phyloP scores from a whole-genome alignment of 2,797 vertebrate genomes.

The Melanotaenia trifasciata region DNA sequence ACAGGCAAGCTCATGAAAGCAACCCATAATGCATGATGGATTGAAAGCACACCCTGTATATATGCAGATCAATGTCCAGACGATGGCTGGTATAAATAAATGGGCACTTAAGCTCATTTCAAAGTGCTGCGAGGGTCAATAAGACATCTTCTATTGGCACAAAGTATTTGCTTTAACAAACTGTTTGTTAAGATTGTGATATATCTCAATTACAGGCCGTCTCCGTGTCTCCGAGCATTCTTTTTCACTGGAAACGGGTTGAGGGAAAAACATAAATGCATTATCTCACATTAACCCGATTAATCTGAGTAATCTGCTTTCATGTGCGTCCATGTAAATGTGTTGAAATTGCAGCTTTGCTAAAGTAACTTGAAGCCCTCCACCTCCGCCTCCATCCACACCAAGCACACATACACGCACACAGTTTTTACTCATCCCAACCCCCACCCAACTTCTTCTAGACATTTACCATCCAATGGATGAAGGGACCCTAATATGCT shows the following conservation, averaged over 20 bases:
- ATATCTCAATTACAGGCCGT: neutral
- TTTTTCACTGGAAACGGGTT: slow-evolving; percentile 15
- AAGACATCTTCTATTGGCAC: neutral
- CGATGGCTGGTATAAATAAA: neutral
- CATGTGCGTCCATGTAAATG: slow-evolving; percentile 12
- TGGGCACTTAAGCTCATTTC: neutral
- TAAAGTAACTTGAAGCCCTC: slow-evolving; percentile 51
- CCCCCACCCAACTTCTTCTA: slow-evolving; percentile 40
- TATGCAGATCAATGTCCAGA: neutral
- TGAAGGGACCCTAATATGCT: slow-evolving; percentile 71
- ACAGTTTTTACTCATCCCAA: slow-evolving; percentile 10
- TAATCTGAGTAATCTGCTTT: slow-evolving; percentile 51
- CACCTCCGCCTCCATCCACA: neutral
- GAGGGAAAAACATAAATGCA: slow-evolving; percentile 41
- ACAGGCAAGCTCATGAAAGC: slow-evolving; percentile 6
- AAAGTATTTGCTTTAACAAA: slow-evolving; percentile 1
- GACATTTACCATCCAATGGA: slow-evolving; percentile 59
- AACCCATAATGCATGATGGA: neutral
- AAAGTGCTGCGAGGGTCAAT: neutral
- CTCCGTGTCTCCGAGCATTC: neutral
- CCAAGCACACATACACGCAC: slow-evolving; percentile 11
- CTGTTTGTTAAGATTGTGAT: slow-evolving; percentile 1
- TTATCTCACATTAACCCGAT: slow-evolving; percentile 64
- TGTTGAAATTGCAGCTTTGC: slow-evolving; percentile 43
- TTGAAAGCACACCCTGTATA: slow-evolving; percentile 2